These are phyloP conservation scores for Eretmochelys imbricata DNA, from an alignment of 2,113 vertebrate genomes.

Conservation along the genomic window DNA sequence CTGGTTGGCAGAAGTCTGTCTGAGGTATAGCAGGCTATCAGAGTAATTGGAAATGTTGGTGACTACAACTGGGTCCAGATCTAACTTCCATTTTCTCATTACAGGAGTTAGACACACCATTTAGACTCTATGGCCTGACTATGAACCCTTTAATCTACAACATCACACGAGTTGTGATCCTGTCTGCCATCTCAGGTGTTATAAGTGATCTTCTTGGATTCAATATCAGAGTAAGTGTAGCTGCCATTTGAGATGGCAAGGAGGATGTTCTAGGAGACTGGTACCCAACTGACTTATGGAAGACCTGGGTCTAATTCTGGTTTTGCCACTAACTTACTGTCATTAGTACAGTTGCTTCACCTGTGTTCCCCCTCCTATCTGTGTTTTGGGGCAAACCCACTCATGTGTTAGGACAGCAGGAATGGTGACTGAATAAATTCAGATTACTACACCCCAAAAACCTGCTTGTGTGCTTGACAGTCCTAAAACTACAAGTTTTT, in stretches of 20 bases:
- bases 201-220: constrained; percentile 97
- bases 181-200: constrained; percentile 96
- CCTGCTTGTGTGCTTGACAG: neutral
- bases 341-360: neutral
- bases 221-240: constrained; percentile 92
- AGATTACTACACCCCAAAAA: no score
- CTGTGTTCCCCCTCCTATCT: neutral
- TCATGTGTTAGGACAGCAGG: neutral
- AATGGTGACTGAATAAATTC: neutral
- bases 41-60: neutral
- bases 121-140: constrained; percentile 94
- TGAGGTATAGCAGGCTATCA: neutral
- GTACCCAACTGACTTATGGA: neutral
- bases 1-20: neutral
- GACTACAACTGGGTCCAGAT: neutral
- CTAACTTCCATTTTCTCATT: neutral
- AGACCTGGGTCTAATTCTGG: neutral
- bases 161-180: constrained; percentile 95
- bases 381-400: neutral
- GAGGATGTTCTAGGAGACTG: neutral
- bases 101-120: constrained; percentile 94
- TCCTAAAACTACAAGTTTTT: neutral
- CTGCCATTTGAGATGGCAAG: neutral
- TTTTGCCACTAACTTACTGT: neutral
- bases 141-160: constrained; percentile 98